Conservation (phyloP, 2,797 vertebrate genomes). For the Takifugu rubripes region DNA sequence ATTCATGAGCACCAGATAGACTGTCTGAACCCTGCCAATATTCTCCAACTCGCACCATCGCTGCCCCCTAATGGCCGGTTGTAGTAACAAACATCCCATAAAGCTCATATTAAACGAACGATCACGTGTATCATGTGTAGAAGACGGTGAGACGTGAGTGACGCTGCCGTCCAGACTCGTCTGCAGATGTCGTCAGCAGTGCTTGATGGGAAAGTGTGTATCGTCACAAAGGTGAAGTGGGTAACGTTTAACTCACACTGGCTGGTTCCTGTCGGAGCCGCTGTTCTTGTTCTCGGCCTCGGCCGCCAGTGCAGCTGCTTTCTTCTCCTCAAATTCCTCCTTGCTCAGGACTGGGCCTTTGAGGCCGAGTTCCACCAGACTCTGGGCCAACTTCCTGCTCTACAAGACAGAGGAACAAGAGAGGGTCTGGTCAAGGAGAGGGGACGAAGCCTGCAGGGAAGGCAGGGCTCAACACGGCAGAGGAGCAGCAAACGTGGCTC, state of each 20-base stretch:
- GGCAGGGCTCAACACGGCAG: constrained; percentile 1
- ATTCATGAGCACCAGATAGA: no score
- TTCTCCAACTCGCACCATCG: no score
- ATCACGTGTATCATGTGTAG: no score
- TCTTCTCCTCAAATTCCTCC: constrained; percentile 81
- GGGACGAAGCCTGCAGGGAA: constrained; percentile 10
- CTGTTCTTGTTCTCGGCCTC: constrained; percentile 36
- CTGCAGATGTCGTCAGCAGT: no score
- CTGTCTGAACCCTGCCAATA: no score
- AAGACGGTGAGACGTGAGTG: no score
- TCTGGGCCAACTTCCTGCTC: constrained; percentile 79
- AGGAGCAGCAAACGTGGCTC: not conserved
- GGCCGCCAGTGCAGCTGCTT: constrained; percentile 73
- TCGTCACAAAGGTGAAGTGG: no score
- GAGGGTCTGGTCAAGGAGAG: constrained; percentile 29
- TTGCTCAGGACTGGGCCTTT: constrained; percentile 78
- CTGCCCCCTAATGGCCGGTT: no score
- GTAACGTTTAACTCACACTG: constrained; percentile 71
- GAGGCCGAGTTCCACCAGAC: constrained; percentile 83
- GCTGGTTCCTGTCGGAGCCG: constrained; percentile 65
- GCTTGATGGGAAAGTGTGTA: no score
- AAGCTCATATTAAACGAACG: no score
- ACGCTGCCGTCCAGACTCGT: no score
- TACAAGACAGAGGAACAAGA: constrained; percentile 50
- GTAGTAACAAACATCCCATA: no score